Evolutionary conservation across 2,888 invertebrate genomes (phyloP), one percentile per base, ranked within the genome.

Genomic region (Mycogona germanica): DNA sequence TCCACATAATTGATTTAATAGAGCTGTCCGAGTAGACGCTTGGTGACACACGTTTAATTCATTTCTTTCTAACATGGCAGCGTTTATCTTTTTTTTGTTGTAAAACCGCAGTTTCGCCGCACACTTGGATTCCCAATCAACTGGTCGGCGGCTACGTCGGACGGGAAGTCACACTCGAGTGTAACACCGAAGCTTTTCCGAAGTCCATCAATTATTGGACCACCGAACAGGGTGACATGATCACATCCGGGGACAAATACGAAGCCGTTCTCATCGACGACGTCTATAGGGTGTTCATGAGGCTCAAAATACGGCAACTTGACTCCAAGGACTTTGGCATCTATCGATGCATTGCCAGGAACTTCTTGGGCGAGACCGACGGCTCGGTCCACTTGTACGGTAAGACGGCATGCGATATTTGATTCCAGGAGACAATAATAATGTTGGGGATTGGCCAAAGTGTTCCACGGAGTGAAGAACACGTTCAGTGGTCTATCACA

Each of bases 291-390:
- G 59, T 62, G 5, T 59, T 60, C 41, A 63, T 63, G 64, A 51
- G 54, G 30, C 62, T 67, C 14, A 60, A 57, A 9, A 61, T 68
- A 17, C 46, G 50, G 28, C 79, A 81, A 62, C 77, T 89, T 57
- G 82, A 82, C 54, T 58, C 55, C 3, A 54, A 57, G 1, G 67
- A 67, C 51, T 65, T 60, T 42, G 64, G 63, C 17, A 60, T 53
- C 9, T 67, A 65, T 55, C 56, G 54, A 45, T 63, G 63, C 53
- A 62, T 62, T 42, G 64, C 64, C 12, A 60, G 58, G 44, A 67
- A 67, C 54, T 62, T 62, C 23, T 47, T 65, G 30, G 67, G 67
- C 19, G 61, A 62, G 17, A 64, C 64, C 6, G 63, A 63, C 56
- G 63, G 64, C 23, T 60, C 63, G 19, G 62, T 64, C 26, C 46